Base-by-base conservation (phyloP, 2,888 invertebrate genomes). In the Hypercompe scribonia region DNA sequence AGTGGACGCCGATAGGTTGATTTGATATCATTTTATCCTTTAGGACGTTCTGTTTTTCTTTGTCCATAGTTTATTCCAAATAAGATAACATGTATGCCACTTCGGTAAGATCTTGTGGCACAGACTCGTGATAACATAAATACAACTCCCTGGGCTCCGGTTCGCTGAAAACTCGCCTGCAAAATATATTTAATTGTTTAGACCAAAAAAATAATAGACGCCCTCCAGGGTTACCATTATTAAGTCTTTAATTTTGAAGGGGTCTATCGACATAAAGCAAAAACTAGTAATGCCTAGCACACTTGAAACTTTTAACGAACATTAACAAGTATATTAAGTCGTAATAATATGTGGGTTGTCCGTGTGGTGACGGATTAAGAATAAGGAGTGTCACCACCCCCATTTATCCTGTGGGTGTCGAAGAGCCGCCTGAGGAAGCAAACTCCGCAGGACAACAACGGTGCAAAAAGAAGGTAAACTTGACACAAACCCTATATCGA, bases 41-140 rank as follows among this genome's bases (percentile, higher is more conserved):
- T 24, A 64, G 7, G 0, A 13, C 1, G 36, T n/a, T 24, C 28
- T 5, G 39, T 39, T 10, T 46, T 33, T 66, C 10, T 31, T 21
- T 46, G 2, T 28, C 24, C 28, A 65, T 3, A 21, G 18, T 50
- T 78, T 87, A 95, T 81, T 95, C 95, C 79, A 95, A 93, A 91
- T 95, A 96, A 71, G 95, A 97, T 7, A 98, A 94, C 82, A 97
- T 96, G 91, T 98, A 99, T 11, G 98, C 98, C 86, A 99, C 96
- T 96, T 99, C 99, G 0, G 99, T 97, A 83, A 98, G 95, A 94
- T 98, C 98, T 92, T 99, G 99, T 0, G 98, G 98, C 24, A 98
- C 96, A 39, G 97, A 97, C 78, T 98, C 98, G 83, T 98, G 97
- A 91, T 98, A 98, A 91, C 99, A 99, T 64, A 99, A 96, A 88